Evolutionary conservation across 2,113 vertebrate genomes (phyloP).

Genomic region (Nibea coibor): DNA sequence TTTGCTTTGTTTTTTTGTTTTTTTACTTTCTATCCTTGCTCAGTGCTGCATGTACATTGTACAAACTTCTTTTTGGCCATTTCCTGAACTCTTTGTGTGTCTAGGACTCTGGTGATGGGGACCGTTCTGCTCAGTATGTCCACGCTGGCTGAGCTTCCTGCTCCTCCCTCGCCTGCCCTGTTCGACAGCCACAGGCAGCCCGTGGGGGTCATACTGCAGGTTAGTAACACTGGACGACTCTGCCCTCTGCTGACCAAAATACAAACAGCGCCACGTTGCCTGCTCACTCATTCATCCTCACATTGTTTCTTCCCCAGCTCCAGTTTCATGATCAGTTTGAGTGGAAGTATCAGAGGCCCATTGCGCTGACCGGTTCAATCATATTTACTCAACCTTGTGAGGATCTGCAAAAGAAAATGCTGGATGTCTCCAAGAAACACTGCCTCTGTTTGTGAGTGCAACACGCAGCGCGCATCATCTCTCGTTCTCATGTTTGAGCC

Average conservation of each 20-base stretch:
- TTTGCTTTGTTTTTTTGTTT: background rate
- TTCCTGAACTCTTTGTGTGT: conserved; percentile 12
- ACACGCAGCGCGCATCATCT: background rate
- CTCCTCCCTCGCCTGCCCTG: conserved; percentile 72
- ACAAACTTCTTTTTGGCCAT: background rate
- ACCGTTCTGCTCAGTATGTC: conserved; percentile 81
- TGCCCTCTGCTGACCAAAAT: conserved; percentile 39
- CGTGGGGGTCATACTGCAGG: conserved; percentile 78
- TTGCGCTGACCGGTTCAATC: conserved; percentile 52
- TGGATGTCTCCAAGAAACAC: conserved; percentile 75
- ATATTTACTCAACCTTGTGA: conserved; percentile 65
- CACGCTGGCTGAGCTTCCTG: conserved; percentile 30
- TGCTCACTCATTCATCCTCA: background rate
- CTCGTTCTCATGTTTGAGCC: background rate
- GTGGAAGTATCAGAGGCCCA: conserved; percentile 76
- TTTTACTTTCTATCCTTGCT: background rate
- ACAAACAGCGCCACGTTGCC: background rate
- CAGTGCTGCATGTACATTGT: no score
- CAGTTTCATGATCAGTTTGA: conserved; percentile 65
- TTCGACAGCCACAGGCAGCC: conserved; percentile 77
- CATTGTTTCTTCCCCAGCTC: conserved; percentile 60
- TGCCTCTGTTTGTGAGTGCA: conserved; percentile 80
- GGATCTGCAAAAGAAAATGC: conserved; percentile 74
- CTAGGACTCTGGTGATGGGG: conserved; percentile 73
- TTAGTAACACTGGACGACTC: conserved; percentile 29